Conservation (phyloP, 2,888 invertebrate species). For the Phaonia tiefii region DNA sequence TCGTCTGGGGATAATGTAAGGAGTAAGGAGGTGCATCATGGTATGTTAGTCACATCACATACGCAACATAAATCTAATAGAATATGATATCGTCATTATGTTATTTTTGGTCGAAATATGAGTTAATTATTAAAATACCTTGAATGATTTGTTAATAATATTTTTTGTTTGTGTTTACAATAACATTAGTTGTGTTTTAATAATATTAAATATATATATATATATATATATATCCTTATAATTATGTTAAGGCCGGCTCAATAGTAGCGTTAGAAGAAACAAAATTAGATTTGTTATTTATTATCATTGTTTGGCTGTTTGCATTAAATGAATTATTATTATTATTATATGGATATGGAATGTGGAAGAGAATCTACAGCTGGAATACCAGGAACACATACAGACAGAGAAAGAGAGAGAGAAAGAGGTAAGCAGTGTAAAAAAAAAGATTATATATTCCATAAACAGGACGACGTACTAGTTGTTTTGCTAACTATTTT, state of each 20-base stretch:
- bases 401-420: not conserved
- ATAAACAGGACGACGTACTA: not conserved
- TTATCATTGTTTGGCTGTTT: conserved; percentile 41
- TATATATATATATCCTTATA: conserved; percentile 70
- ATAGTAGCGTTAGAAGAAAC: conserved; percentile 73
- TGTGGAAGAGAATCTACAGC: conserved; percentile 18
- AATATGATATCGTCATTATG: too few species aligned
- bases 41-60: too few species aligned
- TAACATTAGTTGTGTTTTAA: conserved; percentile 26
- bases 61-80: too few species aligned
- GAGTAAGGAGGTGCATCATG: too few species aligned
- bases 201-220: conserved; percentile 46
- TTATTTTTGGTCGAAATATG: conserved; percentile 53
- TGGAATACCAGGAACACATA: conserved; percentile 25
- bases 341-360: conserved; percentile 10
- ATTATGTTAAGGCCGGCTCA: conserved; percentile 75
- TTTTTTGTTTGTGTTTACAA: too few species aligned
- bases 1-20: too few species aligned
- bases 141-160: too few species aligned
- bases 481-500: conserved; percentile 5
- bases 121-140: conserved; percentile 55
- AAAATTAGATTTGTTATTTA: conserved; percentile 39
- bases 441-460: not conserved
- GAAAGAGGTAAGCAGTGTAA: not conserved
- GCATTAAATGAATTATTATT: conserved; percentile 38